Evolutionary conservation across 2,888 invertebrate genomes (phyloP).

Genomic region (Bembecia ichneumoniformis): DNA sequence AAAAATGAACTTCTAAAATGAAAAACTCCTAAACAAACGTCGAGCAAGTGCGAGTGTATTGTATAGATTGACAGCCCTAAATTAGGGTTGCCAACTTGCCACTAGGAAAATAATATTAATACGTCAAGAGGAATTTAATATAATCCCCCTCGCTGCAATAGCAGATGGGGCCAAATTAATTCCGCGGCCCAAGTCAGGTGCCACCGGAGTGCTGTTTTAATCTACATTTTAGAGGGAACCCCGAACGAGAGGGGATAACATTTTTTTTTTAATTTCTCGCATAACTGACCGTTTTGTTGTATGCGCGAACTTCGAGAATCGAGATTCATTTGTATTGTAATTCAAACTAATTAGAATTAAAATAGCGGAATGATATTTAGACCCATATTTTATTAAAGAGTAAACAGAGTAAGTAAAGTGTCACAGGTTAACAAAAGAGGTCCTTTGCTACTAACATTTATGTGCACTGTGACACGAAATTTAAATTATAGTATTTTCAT

Average conservation of each 20-base stretch:
- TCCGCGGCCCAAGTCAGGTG: conserved; percentile 31
- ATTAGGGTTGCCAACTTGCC: conserved; percentile 22
- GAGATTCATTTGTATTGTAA: too few relatives aligned
- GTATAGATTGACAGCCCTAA: conserved; percentile 1
- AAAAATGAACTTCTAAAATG: too few relatives aligned
- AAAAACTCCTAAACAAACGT: too few relatives aligned
- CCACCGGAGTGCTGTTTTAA: conserved; percentile 34
- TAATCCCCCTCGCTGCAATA: conserved; percentile 30
- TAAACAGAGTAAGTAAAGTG: too few relatives aligned
- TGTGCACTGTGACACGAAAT: too few relatives aligned
- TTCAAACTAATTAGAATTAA: too few relatives aligned
- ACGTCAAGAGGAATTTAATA: conserved; percentile 42
- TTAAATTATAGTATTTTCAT: too few relatives aligned
- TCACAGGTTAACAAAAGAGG: too few relatives aligned
- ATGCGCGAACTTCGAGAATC: too few relatives aligned
- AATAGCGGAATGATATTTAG: too few relatives aligned
- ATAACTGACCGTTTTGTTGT: background rate
- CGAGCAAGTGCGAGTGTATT: background rate
- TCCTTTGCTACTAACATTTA: too few relatives aligned
- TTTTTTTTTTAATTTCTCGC: background rate
- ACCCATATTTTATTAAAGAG: too few relatives aligned
- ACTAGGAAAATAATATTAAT: conserved; percentile 41
- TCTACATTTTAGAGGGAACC: conserved; percentile 34
- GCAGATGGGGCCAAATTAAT: conserved; percentile 38
- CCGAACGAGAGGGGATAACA: conserved; percentile 10